Conservation (phyloP, 1,140 invertebrate species). For the Papilio machaon region DNA sequence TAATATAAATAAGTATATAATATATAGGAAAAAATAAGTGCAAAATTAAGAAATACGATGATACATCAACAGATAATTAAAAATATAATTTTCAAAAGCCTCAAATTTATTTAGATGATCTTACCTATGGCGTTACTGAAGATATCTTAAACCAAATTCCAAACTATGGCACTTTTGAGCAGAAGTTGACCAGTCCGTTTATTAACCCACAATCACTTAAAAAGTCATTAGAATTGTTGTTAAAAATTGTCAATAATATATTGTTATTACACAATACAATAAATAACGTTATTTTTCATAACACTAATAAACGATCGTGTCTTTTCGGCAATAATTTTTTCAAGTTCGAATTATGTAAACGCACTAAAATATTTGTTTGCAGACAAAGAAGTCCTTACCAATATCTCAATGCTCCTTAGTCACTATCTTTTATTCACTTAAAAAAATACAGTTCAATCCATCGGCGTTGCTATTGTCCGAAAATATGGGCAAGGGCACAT, state of each 20-base stretch:
- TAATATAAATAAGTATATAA: too few relatives aligned
- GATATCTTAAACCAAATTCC: conserved; percentile 24
- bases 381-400: conserved; percentile 62
- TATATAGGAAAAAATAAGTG: neutral
- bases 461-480: conserved; percentile 73
- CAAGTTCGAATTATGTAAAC: conserved; percentile 62
- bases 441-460: conserved; percentile 69
- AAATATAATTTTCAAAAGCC: neutral
- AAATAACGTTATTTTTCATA: conserved; percentile 24
- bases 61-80: neutral
- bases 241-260: neutral
- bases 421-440: conserved; percentile 60
- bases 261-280: conserved; percentile 16
- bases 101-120: neutral
- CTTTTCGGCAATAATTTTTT: conserved; percentile 25
- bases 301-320: conserved; percentile 28
- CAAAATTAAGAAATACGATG: neutral
- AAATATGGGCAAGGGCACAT: conserved; percentile 53
- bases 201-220: conserved; percentile 25
- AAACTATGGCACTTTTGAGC: conserved; percentile 17
- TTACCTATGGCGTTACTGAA: neutral
- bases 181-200: neutral
- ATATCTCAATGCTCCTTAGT: conserved; percentile 62
- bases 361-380: conserved; percentile 51
- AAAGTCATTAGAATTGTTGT: conserved; percentile 8